phyloP scores from a whole-genome alignment of 1,140 invertebrate genomes.

The Drosophila littoralis region DNA sequence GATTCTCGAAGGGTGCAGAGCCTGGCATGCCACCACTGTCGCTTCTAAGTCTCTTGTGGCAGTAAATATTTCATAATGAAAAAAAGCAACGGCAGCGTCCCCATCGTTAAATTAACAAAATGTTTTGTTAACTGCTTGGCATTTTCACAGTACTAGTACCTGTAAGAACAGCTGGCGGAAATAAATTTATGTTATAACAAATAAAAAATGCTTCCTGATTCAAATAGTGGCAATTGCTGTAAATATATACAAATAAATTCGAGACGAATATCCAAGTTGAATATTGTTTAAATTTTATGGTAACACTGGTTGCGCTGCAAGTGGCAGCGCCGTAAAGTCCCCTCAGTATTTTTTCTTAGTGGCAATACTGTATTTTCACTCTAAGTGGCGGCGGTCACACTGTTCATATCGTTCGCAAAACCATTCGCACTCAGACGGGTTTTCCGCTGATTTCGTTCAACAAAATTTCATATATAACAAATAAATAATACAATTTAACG shows the following conservation, averaged over 20 bases:
- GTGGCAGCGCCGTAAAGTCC: constrained; percentile 18
- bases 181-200: constrained; percentile 66
- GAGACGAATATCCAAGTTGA: too few species aligned
- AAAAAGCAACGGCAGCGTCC: neutral
- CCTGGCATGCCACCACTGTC: constrained; percentile 87
- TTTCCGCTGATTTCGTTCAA: constrained; percentile 60
- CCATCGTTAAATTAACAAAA: constrained; percentile 36
- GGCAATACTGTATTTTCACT: neutral
- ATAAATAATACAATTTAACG: constrained; percentile 64
- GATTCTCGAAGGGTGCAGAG: constrained; percentile 87
- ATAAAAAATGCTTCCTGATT: neutral
- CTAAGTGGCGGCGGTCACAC: constrained; percentile 7
- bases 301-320: constrained; percentile 7
- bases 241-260: constrained; percentile 1
- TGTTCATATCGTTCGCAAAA: constrained; percentile 44
- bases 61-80: constrained; percentile 70
- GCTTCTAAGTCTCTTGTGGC: constrained; percentile 86
- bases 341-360: constrained; percentile 9
- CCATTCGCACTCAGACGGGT: constrained; percentile 56
- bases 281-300: neutral
- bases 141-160: constrained; percentile 42
- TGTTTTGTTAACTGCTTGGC: constrained; percentile 53
- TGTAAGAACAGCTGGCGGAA: constrained; percentile 47
- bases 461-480: constrained; percentile 62
- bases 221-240: neutral